Conservation (phyloP, 2,888 invertebrate genomes). For the Gastrophysa polygoni region DNA sequence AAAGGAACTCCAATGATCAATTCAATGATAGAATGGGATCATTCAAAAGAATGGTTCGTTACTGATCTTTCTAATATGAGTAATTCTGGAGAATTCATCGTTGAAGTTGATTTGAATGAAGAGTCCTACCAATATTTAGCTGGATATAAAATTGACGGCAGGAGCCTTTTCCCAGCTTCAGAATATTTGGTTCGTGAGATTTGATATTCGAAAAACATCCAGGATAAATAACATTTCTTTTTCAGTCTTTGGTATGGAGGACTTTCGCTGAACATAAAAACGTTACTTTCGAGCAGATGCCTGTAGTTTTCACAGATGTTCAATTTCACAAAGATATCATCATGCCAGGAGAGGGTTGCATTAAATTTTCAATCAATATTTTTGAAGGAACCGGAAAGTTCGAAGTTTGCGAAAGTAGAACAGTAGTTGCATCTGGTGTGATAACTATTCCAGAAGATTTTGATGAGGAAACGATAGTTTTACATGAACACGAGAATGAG, state of each 20-base stretch:
- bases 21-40: slow-evolving; percentile 86
- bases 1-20: slow-evolving; percentile 83
- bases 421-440: slow-evolving; percentile 80
- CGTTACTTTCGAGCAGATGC: slow-evolving; percentile 75
- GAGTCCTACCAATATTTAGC: slow-evolving; percentile 30
- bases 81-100: slow-evolving; percentile 69
- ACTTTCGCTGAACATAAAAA: slow-evolving; percentile 82
- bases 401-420: slow-evolving; percentile 87
- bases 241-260: slow-evolving; percentile 80
- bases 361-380: slow-evolving; percentile 82
- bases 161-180: slow-evolving; percentile 66
- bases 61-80: slow-evolving; percentile 64
- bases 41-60: slow-evolving; percentile 75
- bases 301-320: slow-evolving; percentile 88
- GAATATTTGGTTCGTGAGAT: slow-evolving; percentile 54
- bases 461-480: slow-evolving; percentile 67
- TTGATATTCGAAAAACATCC: no score
- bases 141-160: slow-evolving; percentile 46
- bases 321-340: slow-evolving; percentile 94
- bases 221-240: no score
- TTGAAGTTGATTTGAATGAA: slow-evolving; percentile 70
- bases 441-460: slow-evolving; percentile 70
- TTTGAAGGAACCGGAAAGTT: slow-evolving; percentile 85
- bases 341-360: slow-evolving; percentile 79
- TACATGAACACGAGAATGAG: no score